Conservation (phyloP, 2,888 invertebrate genomes). For the Cerceris rybyensis region DNA sequence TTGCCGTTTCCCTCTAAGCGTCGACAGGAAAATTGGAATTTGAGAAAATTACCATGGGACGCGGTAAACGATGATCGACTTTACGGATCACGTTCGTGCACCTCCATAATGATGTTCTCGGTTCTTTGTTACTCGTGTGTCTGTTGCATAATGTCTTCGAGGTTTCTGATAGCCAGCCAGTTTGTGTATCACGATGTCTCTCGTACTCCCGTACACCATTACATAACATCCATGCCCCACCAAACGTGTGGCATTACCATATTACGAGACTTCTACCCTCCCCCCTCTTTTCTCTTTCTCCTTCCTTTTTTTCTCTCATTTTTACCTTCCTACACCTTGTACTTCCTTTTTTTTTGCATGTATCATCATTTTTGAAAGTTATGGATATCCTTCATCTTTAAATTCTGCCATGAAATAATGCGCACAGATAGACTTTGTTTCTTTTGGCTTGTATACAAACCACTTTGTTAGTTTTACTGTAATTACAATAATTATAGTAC, state of each 20-base stretch:
- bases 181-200: constrained; percentile 67
- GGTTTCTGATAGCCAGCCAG: constrained; percentile 66
- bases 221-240: constrained; percentile 61
- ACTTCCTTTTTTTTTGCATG: not conserved
- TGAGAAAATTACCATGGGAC: not conserved
- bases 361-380: not conserved
- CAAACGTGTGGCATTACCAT: constrained; percentile 68
- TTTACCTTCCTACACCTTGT: not conserved
- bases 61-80: constrained; percentile 31
- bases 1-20: not conserved
- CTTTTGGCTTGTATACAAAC: too few species aligned
- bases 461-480: too few species aligned
- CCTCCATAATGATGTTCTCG: constrained; percentile 50
- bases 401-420: too few species aligned
- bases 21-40: not conserved
- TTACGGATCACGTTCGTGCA: constrained; percentile 31
- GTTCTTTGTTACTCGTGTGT: constrained; percentile 60
- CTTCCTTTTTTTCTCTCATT: not conserved
- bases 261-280: constrained; percentile 62
- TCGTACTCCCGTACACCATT: constrained; percentile 59
- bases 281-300: constrained; percentile 5
- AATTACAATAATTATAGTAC: too few species aligned
- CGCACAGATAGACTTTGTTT: too few species aligned
- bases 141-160: constrained; percentile 66
- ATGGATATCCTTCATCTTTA: too few species aligned